phyloP scores from a whole-genome alignment of 2,113 vertebrate genomes.

The Sander lucioperca region DNA sequence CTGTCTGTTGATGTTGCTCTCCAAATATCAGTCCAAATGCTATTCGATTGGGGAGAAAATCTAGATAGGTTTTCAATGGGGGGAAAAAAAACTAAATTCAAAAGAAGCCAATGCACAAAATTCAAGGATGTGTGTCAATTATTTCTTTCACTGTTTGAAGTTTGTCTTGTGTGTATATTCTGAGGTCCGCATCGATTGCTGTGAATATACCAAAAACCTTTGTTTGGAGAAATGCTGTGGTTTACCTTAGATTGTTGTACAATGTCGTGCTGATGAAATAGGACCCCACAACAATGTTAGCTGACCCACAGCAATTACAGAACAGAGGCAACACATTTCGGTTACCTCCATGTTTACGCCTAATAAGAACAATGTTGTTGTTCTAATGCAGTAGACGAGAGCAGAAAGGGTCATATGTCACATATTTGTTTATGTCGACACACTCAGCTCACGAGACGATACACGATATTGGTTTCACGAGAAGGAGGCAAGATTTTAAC shows the following conservation, averaged over 20 bases:
- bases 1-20: constrained; percentile 7
- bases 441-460: too few relatives aligned
- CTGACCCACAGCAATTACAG: constrained; percentile 24
- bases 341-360: background rate
- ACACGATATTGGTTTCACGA: too few relatives aligned
- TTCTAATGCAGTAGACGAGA: background rate
- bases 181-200: background rate
- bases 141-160: background rate
- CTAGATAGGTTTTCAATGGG: background rate
- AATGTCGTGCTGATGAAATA: constrained; percentile 1
- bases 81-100: background rate
- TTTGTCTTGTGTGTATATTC: background rate
- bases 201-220: background rate
- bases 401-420: background rate
- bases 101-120: background rate
- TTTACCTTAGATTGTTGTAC: background rate
- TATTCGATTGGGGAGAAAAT: background rate
- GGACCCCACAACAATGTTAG: background rate
- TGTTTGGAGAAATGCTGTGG: background rate
- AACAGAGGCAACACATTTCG: constrained; percentile 6
- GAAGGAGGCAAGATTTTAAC: too few relatives aligned
- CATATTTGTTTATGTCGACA: too few relatives aligned
- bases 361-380: constrained; percentile 9
- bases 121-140: constrained; percentile 3
- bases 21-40: background rate